Evolutionary conservation across 2,888 invertebrate genomes (phyloP).

Genomic region (Acanthosepion esculentum): DNA sequence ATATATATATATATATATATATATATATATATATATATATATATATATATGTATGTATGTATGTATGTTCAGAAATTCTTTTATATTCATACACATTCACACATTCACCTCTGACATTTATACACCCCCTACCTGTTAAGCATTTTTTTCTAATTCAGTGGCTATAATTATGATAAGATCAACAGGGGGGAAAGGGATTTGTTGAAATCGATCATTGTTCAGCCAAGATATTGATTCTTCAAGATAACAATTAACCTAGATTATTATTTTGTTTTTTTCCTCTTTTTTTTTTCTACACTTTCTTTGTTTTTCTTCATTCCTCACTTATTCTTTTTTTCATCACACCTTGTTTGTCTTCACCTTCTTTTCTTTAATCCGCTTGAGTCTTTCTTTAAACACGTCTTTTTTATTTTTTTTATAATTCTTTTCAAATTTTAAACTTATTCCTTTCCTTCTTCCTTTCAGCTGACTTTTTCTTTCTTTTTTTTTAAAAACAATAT

Average conservation of each 20-base stretch:
- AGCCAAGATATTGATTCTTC: not conserved
- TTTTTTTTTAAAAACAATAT: not conserved
- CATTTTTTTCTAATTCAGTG: not conserved
- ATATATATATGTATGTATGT: not conserved
- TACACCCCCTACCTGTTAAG: not conserved
- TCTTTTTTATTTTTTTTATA: too few species aligned
- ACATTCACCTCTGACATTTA: not conserved
- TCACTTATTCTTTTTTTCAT: not conserved
- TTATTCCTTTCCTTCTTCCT: not conserved
- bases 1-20: not conserved
- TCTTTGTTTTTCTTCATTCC: not conserved
- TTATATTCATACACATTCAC: not conserved
- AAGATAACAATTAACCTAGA: slow-evolving; percentile 33
- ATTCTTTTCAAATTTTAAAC: not conserved
- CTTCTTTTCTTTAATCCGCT: not conserved
- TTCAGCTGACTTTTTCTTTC: not conserved
- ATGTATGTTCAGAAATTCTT: not conserved
- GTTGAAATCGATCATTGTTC: slow-evolving; percentile 13
- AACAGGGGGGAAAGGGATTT: slow-evolving; percentile 33
- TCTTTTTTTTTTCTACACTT: not conserved
- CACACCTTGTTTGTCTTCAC: not conserved
- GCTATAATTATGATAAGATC: slow-evolving; percentile 24
- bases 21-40: not conserved
- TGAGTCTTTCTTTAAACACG: not conserved
- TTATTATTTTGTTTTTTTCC: slow-evolving; percentile 33